Evolutionary conservation across 2,113 vertebrate species (phyloP).

Genomic region (Trochalopteron elliotii): DNA sequence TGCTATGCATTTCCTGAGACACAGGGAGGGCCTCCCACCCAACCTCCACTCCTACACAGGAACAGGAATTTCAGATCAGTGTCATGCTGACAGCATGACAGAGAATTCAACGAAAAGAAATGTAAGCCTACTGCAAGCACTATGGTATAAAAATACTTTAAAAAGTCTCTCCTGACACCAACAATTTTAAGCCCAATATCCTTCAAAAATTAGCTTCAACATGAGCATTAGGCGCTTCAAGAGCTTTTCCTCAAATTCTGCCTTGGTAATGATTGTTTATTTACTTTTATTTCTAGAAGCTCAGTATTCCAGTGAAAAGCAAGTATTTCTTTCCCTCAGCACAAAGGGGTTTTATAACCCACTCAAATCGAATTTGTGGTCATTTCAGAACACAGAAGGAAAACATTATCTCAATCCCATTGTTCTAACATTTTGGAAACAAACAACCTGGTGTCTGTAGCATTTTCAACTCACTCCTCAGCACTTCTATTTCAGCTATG

Average conservation of each 20-base stretch:
- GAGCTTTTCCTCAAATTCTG: background rate
- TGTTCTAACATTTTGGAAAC: background rate
- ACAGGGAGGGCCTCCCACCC: background rate
- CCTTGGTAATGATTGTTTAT: background rate
- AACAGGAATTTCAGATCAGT: background rate
- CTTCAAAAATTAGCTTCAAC: background rate
- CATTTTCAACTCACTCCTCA: background rate
- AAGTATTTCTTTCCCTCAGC: background rate
- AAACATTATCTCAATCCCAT: background rate
- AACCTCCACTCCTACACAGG: background rate
- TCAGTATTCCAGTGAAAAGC: background rate
- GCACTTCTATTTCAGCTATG: background rate
- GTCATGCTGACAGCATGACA: background rate
- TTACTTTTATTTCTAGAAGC: background rate
- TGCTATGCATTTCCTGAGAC: background rate
- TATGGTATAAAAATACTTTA: accelerated
- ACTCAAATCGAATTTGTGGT: background rate
- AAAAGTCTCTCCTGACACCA: background rate
- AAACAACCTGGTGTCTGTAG: background rate
- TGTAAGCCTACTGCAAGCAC: background rate
- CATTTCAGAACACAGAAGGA: background rate
- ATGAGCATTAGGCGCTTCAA: background rate
- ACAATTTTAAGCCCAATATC: background rate
- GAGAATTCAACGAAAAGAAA: background rate
- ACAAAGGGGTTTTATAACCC: background rate